Conservation (phyloP, 2,888 invertebrate species). For the Meliscaeva auricollis region DNA sequence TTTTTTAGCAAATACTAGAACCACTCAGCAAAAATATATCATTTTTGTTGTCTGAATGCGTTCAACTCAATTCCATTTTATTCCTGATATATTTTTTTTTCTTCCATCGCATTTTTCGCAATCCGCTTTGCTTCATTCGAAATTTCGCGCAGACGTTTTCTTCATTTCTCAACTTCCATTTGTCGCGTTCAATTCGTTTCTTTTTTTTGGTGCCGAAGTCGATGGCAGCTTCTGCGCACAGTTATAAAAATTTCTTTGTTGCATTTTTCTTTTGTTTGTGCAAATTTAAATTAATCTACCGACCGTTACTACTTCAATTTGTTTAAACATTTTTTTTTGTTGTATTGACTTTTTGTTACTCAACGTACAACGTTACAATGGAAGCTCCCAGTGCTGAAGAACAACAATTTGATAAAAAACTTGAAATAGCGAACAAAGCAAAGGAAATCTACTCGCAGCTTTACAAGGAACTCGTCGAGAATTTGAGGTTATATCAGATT, state of each 20-base stretch:
- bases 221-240: slow-evolving; percentile 57
- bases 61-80: slow-evolving; percentile 25
- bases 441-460: slow-evolving; percentile 74
- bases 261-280: slow-evolving; percentile 57
- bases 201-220: not conserved
- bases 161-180: slow-evolving; percentile 58
- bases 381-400: slow-evolving; percentile 31
- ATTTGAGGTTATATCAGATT: slow-evolving; percentile 78
- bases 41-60: slow-evolving; percentile 2
- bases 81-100: slow-evolving; percentile 29
- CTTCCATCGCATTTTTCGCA: slow-evolving; percentile 45
- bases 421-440: slow-evolving; percentile 64
- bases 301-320: slow-evolving; percentile 59
- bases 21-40: not conserved
- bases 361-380: slow-evolving; percentile 13
- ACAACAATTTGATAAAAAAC: slow-evolving; percentile 39
- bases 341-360: not conserved
- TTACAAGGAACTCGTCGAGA: slow-evolving; percentile 76
- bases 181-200: slow-evolving; percentile 57
- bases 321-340: not conserved
- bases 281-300: slow-evolving; percentile 45
- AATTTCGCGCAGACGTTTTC: slow-evolving; percentile 56
- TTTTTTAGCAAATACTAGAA: slow-evolving; percentile 10
- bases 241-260: slow-evolving; percentile 50
- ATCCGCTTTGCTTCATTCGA: slow-evolving; percentile 51